Evolutionary conservation across 2,888 invertebrate genomes (phyloP), one percentile per base, ranked within the genome.

Genomic region (Tenthredo livida): DNA sequence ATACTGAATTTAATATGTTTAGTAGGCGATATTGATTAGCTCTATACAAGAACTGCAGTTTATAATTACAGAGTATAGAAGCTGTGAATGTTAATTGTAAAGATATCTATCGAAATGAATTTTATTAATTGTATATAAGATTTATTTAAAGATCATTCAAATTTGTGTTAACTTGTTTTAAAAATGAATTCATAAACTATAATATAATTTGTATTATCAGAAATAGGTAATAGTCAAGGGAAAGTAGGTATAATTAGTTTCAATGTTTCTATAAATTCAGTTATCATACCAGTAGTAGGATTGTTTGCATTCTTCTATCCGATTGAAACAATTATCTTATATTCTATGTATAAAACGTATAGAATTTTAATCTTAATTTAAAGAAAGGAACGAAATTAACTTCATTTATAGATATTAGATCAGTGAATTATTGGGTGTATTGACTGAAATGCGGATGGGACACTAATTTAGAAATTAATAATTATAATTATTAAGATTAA

Each of bases 91-190:
- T 43, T 73, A 21, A 43, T 15, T 73, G 73, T 40, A 73, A 12
- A 73, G 37, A 43, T 73, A 43, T 73, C 12, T 43, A 73, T 25
- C 12, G 4, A 43, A 73, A 73, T 43, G 21, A 40, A 43, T 40
- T 73, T 25, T 73, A 70, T 40, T 73, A 73, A 43, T 73, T 73
- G 73, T 43, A 73, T 43, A 73, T 73, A 67, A 25, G 33, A 17
- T 33, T 67, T 67, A 67, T 67, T 67, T 33, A 33, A 67, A 17
- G 5, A 67, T 67, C 33, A 67, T 33, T 67, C 67, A 67, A 67
- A 33, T 33, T 33, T 67, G 67, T 67, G 67, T 67, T 67, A 33
- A 67, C 67, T 67, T 67, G 67, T 67, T 67, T 67, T 67, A 67
- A 67, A 33, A 67, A 67, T 1, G 17, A 67, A 33, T 67, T 67